Evolutionary conservation across 1,140 invertebrate species (phyloP).

Genomic region (Drosophila subpulchrella): DNA sequence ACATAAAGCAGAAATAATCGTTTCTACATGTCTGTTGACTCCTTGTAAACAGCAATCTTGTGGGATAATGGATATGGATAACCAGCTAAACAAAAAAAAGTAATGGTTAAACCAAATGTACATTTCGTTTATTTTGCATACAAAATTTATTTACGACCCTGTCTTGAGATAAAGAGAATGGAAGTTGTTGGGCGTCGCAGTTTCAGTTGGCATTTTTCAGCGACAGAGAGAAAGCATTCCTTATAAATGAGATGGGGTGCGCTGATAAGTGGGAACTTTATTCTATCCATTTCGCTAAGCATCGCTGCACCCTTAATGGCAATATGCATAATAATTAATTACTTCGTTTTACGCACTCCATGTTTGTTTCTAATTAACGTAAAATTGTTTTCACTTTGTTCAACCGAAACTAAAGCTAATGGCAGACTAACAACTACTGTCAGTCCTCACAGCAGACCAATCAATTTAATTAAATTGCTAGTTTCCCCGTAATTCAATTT

Average conservation of each 20-base stretch:
- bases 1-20: constrained; percentile 42
- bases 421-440: constrained; percentile 15
- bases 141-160: constrained; percentile 49
- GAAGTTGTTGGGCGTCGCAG: constrained; percentile 16
- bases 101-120: constrained; percentile 40
- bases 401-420: constrained; percentile 22
- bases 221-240: constrained; percentile 17
- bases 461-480: constrained; percentile 30
- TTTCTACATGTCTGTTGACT: constrained; percentile 47
- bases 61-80: constrained; percentile 19
- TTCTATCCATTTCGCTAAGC: constrained; percentile 9
- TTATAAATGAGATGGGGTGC: constrained; percentile 20
- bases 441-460: constrained; percentile 9
- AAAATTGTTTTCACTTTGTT: constrained; percentile 40
- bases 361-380: constrained; percentile 47
- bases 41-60: constrained; percentile 49
- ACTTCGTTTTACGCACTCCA: constrained; percentile 13
- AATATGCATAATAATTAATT: constrained; percentile 52
- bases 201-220: constrained; percentile 4
- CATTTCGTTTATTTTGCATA: constrained; percentile 54
- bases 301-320: constrained; percentile 15
- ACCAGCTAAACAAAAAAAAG: constrained; percentile 21
- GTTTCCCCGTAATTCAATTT: constrained; percentile 16
- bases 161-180: constrained; percentile 37
- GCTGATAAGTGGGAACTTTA: constrained; percentile 29